Evolutionary conservation across 2,888 invertebrate species (phyloP), one percentile per base, ranked within the genome.

Genomic region (Epiblema foenella): DNA sequence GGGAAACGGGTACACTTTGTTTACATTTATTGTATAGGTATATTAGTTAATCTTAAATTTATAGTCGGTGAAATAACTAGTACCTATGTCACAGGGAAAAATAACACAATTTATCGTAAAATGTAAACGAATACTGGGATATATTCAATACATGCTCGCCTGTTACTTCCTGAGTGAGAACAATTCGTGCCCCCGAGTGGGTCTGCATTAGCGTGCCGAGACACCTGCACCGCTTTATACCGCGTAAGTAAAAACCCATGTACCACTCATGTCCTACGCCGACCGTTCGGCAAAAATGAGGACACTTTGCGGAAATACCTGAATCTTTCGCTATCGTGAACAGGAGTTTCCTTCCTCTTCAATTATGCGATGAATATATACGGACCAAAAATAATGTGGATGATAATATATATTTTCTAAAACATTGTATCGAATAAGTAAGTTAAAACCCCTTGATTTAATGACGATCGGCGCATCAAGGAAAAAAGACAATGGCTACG

Each of bases 241-340:
- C 77, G 76, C 79, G 80, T 91, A 91, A 92, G 91, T 92, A 89
- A 89, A 91, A 91, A 91, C 87, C 87, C 91, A 81, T 91, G 91
- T 91, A 86, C 83, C 83, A 77, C 81, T 81, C 81, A 75, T 79
- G 81, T 87, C 85, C 85, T 86, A 78, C 81, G 83, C 80, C 89
- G 83, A 83, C 83, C 85, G 75, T 72, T 75, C 75, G 77, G 75
- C 79, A 81, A 83, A 85, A 87, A 85, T 83, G 77, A 82, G 78
- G 77, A 80, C 75, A 71, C 80, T 81, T 77, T 71, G 72, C 75
- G 78, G 84, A 87, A 86, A 88, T 87, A 85, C 84, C 84, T 82
- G 87, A 85, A 81, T 80, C 82, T 81, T 82, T 80, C 80, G 81
- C 83, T 84, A 83, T 85, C 83, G 79, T 84, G 79, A 79, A 80